Percentiles rank a stretch among this genome's conserved stretches.
These are phyloP conservation scores for Lypha dubia DNA, from an alignment of 2,888 invertebrate species.

Conservation along the genomic window DNA sequence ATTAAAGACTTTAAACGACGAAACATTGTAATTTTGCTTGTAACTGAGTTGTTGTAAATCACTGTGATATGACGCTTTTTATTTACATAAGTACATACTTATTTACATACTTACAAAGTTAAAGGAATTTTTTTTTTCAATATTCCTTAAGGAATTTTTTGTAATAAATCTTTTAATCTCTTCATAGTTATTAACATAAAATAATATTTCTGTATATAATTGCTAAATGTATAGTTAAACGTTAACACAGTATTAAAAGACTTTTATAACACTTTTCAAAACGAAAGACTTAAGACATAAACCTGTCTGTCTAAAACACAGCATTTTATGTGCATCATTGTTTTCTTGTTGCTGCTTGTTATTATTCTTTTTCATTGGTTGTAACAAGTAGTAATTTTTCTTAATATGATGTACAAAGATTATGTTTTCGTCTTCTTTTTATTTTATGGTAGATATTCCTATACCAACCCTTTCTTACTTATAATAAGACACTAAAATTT, in stretches of 20 bases:
- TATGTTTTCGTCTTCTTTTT: slow-evolving; percentile 10
- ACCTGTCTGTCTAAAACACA: slow-evolving; percentile 25
- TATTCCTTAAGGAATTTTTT: slow-evolving; percentile 20
- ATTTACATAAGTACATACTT: background rate
- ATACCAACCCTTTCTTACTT: slow-evolving; percentile 19
- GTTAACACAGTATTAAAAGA: slow-evolving; percentile 36
- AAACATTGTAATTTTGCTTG: background rate
- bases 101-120: background rate
- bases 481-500: slow-evolving; percentile 30
- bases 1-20: too few species aligned
- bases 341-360: slow-evolving; percentile 22
- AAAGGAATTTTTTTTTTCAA: slow-evolving; percentile 17
- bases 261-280: slow-evolving; percentile 13
- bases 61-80: background rate
- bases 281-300: slow-evolving; percentile 14
- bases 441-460: slow-evolving; percentile 9
- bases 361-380: slow-evolving; percentile 38
- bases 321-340: slow-evolving; percentile 9
- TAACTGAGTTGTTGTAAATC: background rate
- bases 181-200: slow-evolving; percentile 44
- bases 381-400: slow-evolving; percentile 63
- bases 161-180: slow-evolving; percentile 58
- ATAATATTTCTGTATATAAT: slow-evolving; percentile 1
- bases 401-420: slow-evolving; percentile 43
- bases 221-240: slow-evolving; percentile 27